Base-by-base conservation (phyloP, 2,113 vertebrate genomes). In the Gavialis gangeticus region DNA sequence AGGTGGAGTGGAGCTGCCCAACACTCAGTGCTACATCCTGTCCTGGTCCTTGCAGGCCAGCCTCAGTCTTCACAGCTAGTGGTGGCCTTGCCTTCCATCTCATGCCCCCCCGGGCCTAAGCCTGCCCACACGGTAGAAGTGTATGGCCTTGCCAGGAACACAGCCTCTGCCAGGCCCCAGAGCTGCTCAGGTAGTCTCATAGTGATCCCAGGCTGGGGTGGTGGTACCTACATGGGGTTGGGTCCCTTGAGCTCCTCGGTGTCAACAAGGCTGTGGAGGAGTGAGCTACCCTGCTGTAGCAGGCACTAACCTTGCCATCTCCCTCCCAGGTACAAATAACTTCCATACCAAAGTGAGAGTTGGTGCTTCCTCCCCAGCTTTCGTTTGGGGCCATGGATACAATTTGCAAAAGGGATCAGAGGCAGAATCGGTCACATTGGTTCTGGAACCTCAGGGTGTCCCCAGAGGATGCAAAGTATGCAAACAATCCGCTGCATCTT, bases 11-110 rank as follows among this genome's bases (percentile, higher is more conserved):
- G 91, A 75, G 8, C 30, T 78, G 14, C 14, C 27, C n/a, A 71
- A 67, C 22, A 88, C 91, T 19, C 79, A 97, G 12, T 91, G 98
- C 90, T 97, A 96, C 94, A 98, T 98, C 87, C 59, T 88, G 11
- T 97, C 97, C 13, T 98, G 98, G 98, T 93, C 98, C 67, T 73
- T 97, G 25, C 90, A 96, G 89, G 98, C 98, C 84, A 98, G 98
- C 90, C 93, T 84, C 27, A 97, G 95, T 75, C 90, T 46, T 46
- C 46, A 46, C 46, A 46, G 46, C 46, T 46, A 46, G 46, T 46
- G 46, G 8, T 46, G 46, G 98, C 28, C 98, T 98, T 90, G 92
- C 97, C 13, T 55, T 89, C 46, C 46, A 46, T 46, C 46, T 46
- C 9, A 7, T 46, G 46, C 46, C 46, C 46, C 46, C 46, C 46